These are phyloP conservation scores for Cosmia trapezina DNA, from an alignment of 2,888 invertebrate genomes.

Conservation along the genomic window DNA sequence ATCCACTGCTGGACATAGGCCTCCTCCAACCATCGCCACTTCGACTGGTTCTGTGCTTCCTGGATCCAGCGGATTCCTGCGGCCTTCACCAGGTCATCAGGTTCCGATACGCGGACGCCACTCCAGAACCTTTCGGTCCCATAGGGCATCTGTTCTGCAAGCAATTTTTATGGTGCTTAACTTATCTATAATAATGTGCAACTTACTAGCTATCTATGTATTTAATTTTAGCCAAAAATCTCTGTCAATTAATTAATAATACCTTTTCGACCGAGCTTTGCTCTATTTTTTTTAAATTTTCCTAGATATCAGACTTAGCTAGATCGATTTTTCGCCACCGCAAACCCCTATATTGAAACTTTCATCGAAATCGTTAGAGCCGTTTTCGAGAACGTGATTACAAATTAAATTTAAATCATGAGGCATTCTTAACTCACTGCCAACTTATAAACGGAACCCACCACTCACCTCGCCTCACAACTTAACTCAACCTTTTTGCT, in stretches of 20 bases:
- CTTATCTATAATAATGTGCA: neutral
- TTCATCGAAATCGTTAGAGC: no score
- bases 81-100: neutral
- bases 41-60: neutral
- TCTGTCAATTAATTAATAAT: no score
- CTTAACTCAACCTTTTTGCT: slow-evolving; percentile 67
- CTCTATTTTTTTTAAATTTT: no score
- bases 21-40: neutral
- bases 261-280: no score
- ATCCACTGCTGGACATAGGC: neutral
- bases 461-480: neutral
- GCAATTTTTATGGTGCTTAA: neutral
- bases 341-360: no score
- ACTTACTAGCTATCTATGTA: neutral
- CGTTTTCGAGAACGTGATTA: no score
- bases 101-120: no score
- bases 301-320: no score
- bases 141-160: neutral
- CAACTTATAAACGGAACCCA: slow-evolving; percentile 51
- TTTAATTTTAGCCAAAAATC: neutral
- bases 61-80: neutral
- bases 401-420: neutral
- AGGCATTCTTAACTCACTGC: neutral
- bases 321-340: no score
- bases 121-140: neutral